phyloP scores from a whole-genome alignment of 2,113 vertebrate genomes.

The Phyllopteryx taeniolatus region DNA sequence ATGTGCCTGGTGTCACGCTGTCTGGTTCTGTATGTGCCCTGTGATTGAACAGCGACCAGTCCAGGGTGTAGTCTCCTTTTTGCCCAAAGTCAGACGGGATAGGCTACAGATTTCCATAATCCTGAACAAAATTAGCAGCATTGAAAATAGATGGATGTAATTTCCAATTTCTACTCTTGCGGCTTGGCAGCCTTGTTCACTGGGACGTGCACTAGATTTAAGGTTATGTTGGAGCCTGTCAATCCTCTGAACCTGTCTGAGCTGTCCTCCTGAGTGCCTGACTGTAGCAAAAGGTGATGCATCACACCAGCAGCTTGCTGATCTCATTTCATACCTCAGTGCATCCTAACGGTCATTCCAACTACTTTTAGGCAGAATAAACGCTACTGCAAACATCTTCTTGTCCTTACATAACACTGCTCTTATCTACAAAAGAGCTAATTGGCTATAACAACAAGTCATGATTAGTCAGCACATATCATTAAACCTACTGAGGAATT shows the following conservation, averaged over 20 bases:
- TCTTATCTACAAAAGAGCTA: not conserved
- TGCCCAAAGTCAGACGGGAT: no score
- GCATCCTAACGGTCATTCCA: not conserved
- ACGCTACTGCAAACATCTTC: not conserved
- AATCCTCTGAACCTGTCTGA: constrained; percentile 2
- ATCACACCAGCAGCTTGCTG: not conserved
- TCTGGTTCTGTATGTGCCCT: no score
- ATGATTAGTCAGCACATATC: not conserved
- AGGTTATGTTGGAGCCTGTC: constrained; percentile 1
- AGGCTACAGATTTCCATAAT: no score
- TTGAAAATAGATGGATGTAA: not conserved
- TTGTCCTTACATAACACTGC: not conserved
- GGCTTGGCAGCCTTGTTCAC: not conserved
- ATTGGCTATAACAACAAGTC: not conserved
- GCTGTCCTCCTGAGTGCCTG: not conserved
- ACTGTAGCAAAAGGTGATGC: not conserved
- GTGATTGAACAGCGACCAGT: no score
- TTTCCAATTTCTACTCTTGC: not conserved
- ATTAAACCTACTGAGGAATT: not conserved
- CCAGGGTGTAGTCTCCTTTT: no score
- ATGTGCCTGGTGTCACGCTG: no score
- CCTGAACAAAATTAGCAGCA: no score
- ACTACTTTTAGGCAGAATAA: not conserved
- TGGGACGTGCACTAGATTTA: not conserved
- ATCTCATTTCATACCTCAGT: not conserved